Evolutionary conservation across 2,888 invertebrate species (phyloP).

Genomic region (Mesorhabditis sp.): DNA sequence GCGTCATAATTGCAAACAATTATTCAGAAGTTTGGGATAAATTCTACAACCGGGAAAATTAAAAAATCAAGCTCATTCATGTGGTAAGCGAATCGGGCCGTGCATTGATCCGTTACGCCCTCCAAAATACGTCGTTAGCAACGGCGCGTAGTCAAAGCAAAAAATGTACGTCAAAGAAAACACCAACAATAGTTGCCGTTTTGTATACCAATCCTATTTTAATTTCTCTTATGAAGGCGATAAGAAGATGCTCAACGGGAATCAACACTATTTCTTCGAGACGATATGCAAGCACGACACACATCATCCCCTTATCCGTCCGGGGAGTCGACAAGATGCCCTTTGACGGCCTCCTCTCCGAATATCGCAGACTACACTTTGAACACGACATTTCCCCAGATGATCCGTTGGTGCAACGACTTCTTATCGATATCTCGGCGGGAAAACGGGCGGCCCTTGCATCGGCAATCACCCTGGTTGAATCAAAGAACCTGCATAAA

Average conservation of each 20-base stretch:
- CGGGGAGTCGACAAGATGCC: slow-evolving; percentile 29
- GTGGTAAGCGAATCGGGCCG: too few relatives aligned
- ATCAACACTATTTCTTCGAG: neutral
- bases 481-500: slow-evolving; percentile 61
- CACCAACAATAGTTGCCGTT: too few relatives aligned
- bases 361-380: slow-evolving; percentile 36
- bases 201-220: neutral
- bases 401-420: slow-evolving; percentile 30
- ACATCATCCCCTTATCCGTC: slow-evolving; percentile 7
- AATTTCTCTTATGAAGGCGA: neutral
- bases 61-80: too few relatives aligned
- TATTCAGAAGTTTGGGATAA: too few relatives aligned
- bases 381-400: slow-evolving; percentile 38
- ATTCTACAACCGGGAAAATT: too few relatives aligned
- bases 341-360: slow-evolving; percentile 28
- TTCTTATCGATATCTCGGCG: slow-evolving; percentile 26
- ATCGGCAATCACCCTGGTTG: slow-evolving; percentile 63
- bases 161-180: too few relatives aligned
- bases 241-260: neutral
- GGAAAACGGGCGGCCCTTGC: slow-evolving; percentile 61
- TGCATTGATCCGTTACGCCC: too few relatives aligned
- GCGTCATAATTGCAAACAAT: too few relatives aligned
- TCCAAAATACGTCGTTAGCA: too few relatives aligned
- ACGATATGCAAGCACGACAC: neutral
- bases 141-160: too few relatives aligned